Conservation (phyloP, 2,113 vertebrate species). For the Xenopus laevis region DNA sequence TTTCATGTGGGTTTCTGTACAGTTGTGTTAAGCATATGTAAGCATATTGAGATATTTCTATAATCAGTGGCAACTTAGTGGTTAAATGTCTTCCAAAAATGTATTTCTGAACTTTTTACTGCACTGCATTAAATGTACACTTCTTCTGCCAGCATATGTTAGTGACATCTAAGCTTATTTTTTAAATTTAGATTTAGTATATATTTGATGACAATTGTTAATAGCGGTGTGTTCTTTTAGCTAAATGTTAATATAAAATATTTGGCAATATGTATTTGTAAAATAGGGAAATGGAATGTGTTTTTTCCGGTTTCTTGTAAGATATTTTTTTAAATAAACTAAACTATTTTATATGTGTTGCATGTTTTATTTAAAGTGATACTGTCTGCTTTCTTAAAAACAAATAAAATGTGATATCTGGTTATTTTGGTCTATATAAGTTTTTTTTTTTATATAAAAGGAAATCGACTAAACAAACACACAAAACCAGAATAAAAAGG, state of each 20-base stretch:
- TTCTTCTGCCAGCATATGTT: constrained; percentile 17
- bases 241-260: constrained; percentile 68
- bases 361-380: constrained; percentile 30
- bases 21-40: no score
- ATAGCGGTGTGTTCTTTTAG: constrained; percentile 59
- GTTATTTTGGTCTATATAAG: no score
- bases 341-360: constrained; percentile 49
- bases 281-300: constrained; percentile 74
- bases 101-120: no score
- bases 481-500: no score
- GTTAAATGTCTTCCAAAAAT: no score
- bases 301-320: constrained; percentile 65
- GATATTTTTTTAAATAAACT: constrained; percentile 93
- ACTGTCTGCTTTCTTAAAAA: not conserved
- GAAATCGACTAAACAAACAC: no score
- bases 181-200: constrained; percentile 53
- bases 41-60: no score
- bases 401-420: not conserved
- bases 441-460: no score
- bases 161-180: constrained; percentile 47
- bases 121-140: no score
- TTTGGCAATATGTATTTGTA: constrained; percentile 73
- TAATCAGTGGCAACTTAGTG: no score
- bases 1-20: no score
- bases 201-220: constrained; percentile 54